phyloP scores from a whole-genome alignment of 2,888 invertebrate species.

The Drosophila pegasa region DNA sequence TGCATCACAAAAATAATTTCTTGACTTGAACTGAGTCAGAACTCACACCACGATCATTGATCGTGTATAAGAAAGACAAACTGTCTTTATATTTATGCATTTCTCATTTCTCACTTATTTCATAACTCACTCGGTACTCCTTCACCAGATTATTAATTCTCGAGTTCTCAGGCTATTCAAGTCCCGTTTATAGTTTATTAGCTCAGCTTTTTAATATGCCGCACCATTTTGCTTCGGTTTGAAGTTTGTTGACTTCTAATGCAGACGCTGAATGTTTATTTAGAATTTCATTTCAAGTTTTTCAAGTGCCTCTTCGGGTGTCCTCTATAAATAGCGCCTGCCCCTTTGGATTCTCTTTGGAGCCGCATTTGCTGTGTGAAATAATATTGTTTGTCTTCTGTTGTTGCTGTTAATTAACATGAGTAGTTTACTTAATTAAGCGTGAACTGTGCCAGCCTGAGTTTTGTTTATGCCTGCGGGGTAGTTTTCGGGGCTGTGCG shows the following conservation, averaged over 20 bases:
- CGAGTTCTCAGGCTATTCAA: constrained; percentile 4
- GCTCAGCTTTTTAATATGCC: constrained; percentile 14
- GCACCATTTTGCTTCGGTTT: constrained; percentile 12
- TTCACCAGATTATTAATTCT: constrained; percentile 2
- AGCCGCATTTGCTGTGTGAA: constrained; percentile 24
- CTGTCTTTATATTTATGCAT: not conserved
- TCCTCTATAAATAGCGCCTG: constrained; percentile 55
- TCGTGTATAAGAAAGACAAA: not conserved
- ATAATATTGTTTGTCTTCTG: constrained; percentile 53
- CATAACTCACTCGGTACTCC: not conserved
- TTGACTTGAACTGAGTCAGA: not conserved
- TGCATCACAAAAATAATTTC: constrained; percentile 2
- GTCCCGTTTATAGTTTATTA: constrained; percentile 16
- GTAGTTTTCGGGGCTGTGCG: not conserved
- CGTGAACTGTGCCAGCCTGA: constrained; percentile 50
- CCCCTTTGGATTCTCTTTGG: constrained; percentile 35
- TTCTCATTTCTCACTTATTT: not conserved
- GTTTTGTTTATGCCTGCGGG: constrained; percentile 60
- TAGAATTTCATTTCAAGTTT: constrained; percentile 45
- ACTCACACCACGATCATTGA: not conserved
- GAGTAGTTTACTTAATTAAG: constrained; percentile 78
- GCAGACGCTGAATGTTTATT: constrained; percentile 57
- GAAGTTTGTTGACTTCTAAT: constrained; percentile 71
- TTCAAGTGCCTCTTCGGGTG: constrained; percentile 53
- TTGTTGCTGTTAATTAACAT: constrained; percentile 73